Base-by-base conservation (phyloP, 2,888 invertebrate species). In the Pyrgus malvae region DNA sequence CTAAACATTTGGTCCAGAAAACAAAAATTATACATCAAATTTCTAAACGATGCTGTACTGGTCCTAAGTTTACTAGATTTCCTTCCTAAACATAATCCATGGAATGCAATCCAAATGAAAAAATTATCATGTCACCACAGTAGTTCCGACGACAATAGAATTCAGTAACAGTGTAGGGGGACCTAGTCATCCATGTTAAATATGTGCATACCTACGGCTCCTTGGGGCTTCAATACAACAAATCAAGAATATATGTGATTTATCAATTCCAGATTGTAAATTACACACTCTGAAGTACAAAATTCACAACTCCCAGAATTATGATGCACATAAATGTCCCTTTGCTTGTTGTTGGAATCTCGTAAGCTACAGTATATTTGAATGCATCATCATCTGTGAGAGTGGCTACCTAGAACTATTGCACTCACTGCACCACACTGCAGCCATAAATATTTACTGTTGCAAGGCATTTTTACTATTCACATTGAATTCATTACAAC, bases 211-310 rank as follows among this genome's bases (percentile, higher is more conserved):
- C 16, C 44, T 6, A 11, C 12, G 33, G 33, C 45, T 33, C 33
- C 46, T 53, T 45, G 53, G 45, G 53, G 53, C 45, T 53, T 53
- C 11, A 11, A 12, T 38, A 21, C 44, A 44, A 33, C 12, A 48
- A 38, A 48, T 37, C 27, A 38, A 38, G 37, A 38, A 45, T 35
- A 53, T 38, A 48, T 4, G 38, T 38, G 11, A 29, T 53, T 38
- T 53, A 45, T 53, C 53, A 53, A 53, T 53, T 53, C 53, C 53
- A 45, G 37, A 53, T 45, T 45, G 53, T 53, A 53, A 53, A 51
- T 45, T 37, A 45, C 50, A 50, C 45, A 53, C 37, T 42, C 50
- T 42, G 37, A 44, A 44, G 44, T 44, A 37, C 44, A 37, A 51
- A 37, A 42, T 35, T 9, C 16, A 25, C 2, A 19, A n/a, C 37